phyloP scores from a whole-genome alignment of 1,140 invertebrate species.

The Scaptodrosophila lebanonensis region DNA sequence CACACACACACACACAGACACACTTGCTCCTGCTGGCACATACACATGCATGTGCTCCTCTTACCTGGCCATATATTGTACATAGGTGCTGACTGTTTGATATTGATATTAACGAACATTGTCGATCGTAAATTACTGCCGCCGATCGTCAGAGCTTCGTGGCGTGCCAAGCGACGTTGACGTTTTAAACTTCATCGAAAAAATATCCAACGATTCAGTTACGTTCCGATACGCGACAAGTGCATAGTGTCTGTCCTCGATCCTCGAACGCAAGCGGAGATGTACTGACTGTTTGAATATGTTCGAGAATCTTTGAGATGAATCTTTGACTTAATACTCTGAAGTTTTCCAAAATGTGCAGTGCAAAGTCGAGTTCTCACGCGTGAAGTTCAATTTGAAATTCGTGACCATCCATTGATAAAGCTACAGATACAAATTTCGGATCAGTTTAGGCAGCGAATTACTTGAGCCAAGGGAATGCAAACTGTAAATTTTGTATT shows the following conservation, averaged over 20 bases:
- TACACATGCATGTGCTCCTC: constrained; percentile 11
- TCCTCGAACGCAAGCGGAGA: constrained; percentile 2
- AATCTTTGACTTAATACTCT: constrained; percentile 7
- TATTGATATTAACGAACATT: too few species aligned
- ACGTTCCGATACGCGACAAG: constrained; percentile 74
- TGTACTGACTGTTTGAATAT: too few species aligned
- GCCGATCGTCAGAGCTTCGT: constrained; percentile 55
- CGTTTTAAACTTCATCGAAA: constrained; percentile 70
- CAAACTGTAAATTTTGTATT: constrained; percentile 55
- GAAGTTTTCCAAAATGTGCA: background rate
- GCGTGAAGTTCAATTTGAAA: constrained; percentile 18
- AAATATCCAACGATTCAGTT: constrained; percentile 68
- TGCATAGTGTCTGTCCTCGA: constrained; percentile 52
- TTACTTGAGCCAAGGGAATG: constrained; percentile 77
- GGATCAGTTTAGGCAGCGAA: constrained; percentile 49
- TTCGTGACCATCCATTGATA: background rate
- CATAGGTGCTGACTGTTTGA: too few species aligned
- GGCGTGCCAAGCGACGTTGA: constrained; percentile 29
- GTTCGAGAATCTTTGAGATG: too few species aligned
- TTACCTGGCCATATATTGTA: constrained; percentile 41
- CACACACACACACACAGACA: background rate
- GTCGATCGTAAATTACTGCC: constrained; percentile 2
- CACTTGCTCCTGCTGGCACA: constrained; percentile 33
- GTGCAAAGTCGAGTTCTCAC: constrained; percentile 3
- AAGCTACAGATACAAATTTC: background rate